A percentile compares a stretch with the other conserved stretches of the same genome.
Evolutionary conservation across 2,113 vertebrate species (phyloP).

Genomic region (Pantherophis guttatus): DNA sequence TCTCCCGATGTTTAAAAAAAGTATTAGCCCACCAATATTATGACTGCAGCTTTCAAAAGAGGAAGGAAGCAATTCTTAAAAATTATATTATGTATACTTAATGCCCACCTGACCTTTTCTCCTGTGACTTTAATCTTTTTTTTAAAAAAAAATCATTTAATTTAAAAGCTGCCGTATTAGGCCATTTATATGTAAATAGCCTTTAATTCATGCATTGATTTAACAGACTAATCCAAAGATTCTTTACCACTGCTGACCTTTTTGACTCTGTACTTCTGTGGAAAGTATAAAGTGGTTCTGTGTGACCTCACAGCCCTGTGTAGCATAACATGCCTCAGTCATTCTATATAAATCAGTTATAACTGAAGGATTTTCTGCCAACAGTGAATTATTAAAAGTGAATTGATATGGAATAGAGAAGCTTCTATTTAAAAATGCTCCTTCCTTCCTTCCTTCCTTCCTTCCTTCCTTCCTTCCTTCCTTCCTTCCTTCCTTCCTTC

Average conservation of each 20-base stretch:
- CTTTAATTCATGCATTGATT: slow-evolving; percentile 80
- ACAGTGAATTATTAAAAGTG: slow-evolving; percentile 57
- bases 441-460: slow-evolving; percentile 13
- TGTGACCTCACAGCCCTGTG: slow-evolving; percentile 62
- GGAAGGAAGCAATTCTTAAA: slow-evolving; percentile 59
- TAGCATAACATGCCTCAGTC: slow-evolving; percentile 62
- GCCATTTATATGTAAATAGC: slow-evolving; percentile 82
- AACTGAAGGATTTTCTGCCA: slow-evolving; percentile 40
- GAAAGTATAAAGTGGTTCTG: slow-evolving; percentile 68
- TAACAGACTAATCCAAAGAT: slow-evolving; percentile 75
- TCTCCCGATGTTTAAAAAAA: slow-evolving; percentile 51
- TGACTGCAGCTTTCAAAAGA: slow-evolving; percentile 47
- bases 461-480: neutral
- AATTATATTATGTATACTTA: slow-evolving; percentile 74
- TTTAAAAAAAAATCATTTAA: slow-evolving; percentile 75
- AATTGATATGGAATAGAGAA: slow-evolving; percentile 38
- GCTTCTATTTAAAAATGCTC: slow-evolving; percentile 21
- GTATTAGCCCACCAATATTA: slow-evolving; percentile 66
- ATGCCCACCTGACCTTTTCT: slow-evolving; percentile 76
- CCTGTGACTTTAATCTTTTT: slow-evolving; percentile 73
- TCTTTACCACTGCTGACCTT: slow-evolving; percentile 75
- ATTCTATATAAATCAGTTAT: slow-evolving; percentile 60
- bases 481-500: slow-evolving; percentile 23
- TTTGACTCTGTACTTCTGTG: slow-evolving; percentile 72
- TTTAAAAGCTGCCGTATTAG: slow-evolving; percentile 73